Conservation (phyloP, 2,113 vertebrate species). For the human region GRCh38 chr9:13644501-13645000, state of each 20-base stretch:
- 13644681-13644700: not conserved
- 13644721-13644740: not conserved
- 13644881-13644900: not conserved
- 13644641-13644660: not conserved
- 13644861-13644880: constrained; percentile 1
- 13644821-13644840: constrained; percentile 31
- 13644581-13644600: not conserved
- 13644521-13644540: not conserved
- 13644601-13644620: not conserved
- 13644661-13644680: not conserved
- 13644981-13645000: not conserved
- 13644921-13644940: not conserved
- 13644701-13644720: not conserved
- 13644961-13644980: constrained; percentile 11
- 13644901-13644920: not conserved
- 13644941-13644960: not conserved
- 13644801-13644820: not conserved
- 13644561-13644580: not conserved
- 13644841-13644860: not conserved
- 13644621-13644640: not conserved
- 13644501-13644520: not conserved
- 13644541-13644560: not conserved
- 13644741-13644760: not conserved
- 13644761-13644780: not conserved
- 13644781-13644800: not conserved